These are phyloP conservation scores for Rhincodon typus DNA, from an alignment of 2,797 vertebrate species.

Conservation along the genomic window DNA sequence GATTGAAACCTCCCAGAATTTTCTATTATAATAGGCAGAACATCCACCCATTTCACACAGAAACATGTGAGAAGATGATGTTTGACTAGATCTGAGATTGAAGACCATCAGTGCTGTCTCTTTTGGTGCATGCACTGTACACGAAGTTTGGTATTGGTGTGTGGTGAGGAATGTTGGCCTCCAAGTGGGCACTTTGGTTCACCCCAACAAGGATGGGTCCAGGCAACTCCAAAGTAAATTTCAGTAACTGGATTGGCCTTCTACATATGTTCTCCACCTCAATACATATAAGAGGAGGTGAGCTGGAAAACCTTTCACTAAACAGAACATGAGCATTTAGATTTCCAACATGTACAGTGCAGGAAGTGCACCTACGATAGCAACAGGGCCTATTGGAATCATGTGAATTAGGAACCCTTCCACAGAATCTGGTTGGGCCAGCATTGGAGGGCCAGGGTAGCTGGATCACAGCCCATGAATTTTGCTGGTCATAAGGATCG, in stretches of 20 bases:
- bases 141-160: neutral
- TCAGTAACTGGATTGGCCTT: neutral
- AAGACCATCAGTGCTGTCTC: neutral
- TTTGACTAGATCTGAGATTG: neutral
- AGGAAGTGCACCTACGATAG: neutral
- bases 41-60: neutral
- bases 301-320: neutral
- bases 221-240: neutral
- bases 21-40: neutral
- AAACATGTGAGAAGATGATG: neutral
- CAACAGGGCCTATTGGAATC: neutral
- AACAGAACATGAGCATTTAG: neutral
- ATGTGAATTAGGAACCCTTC: neutral
- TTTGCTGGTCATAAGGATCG: neutral
- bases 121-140: neutral
- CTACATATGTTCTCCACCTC: neutral
- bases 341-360: neutral
- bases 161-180: neutral
- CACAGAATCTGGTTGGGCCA: neutral
- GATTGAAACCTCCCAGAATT: neutral
- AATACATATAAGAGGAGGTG: neutral
- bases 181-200: neutral
- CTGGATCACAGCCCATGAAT: neutral
- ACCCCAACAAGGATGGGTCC: neutral
- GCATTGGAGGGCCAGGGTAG: neutral